phyloP scores from a whole-genome alignment of 1,140 invertebrate genomes.

The Rhyacophila brunnea region DNA sequence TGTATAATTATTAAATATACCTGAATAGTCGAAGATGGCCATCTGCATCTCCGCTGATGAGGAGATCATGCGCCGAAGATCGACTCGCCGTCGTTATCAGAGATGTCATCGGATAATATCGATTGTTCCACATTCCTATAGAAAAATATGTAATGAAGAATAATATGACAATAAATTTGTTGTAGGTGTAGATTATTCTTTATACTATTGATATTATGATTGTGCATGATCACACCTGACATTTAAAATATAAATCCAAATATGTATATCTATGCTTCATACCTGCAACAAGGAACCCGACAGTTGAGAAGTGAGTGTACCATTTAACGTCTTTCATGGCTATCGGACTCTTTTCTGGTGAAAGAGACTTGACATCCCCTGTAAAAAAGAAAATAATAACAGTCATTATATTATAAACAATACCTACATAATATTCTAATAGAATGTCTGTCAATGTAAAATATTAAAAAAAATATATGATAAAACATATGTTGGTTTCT shows the following conservation, averaged over 20 bases:
- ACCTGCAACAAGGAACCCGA: slow-evolving; percentile 83
- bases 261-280: no score
- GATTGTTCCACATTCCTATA: slow-evolving; percentile 83
- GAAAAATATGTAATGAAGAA: no score
- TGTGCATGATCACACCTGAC: no score
- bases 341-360: slow-evolving; percentile 78
- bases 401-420: not conserved
- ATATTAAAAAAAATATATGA: no score
- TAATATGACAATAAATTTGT: no score
- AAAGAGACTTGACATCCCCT: slow-evolving; percentile 85
- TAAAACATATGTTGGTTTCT: no score
- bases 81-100: slow-evolving; percentile 75
- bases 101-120: slow-evolving; percentile 79
- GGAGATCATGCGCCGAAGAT: slow-evolving; percentile 76
- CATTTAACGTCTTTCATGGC: slow-evolving; percentile 89
- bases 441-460: no score
- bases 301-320: slow-evolving; percentile 80
- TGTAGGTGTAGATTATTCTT: no score
- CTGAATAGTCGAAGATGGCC: slow-evolving; percentile 87
- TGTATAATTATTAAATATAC: slow-evolving; percentile 52
- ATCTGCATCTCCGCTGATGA: slow-evolving; percentile 86
- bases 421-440: no score
- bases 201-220: no score
- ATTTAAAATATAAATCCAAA: no score
- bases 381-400: slow-evolving; percentile 37